Evolutionary conservation across 2,797 vertebrate species (phyloP).

Genomic region (Muscicapa striata): DNA sequence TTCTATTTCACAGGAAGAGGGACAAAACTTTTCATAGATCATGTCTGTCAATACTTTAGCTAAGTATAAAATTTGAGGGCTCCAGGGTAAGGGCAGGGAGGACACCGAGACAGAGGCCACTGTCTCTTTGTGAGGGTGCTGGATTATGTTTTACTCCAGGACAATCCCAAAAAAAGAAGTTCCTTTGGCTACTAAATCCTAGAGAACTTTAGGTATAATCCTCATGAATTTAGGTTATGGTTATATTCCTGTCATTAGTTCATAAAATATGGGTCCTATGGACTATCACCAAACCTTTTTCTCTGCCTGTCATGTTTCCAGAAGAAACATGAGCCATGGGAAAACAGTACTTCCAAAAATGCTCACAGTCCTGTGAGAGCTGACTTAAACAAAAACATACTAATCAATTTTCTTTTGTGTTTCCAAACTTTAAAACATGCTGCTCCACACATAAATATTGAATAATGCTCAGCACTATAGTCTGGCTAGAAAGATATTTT

Average conservation of each 20-base stretch:
- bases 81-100: not conserved
- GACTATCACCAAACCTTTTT: not conserved
- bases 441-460: not conserved
- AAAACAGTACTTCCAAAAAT: not conserved
- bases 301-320: not conserved
- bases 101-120: not conserved
- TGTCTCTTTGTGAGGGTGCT: not conserved
- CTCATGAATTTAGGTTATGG: not conserved
- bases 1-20: not conserved
- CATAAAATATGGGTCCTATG: not conserved
- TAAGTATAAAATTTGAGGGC: not conserved
- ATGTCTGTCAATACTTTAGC: not conserved
- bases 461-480: not conserved
- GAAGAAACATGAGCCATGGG: not conserved
- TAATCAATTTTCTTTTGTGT: not conserved
- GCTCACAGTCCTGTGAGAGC: not conserved
- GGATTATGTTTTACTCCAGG: not conserved
- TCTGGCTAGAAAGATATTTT: not conserved
- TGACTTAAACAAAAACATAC: not conserved
- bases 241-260: not conserved
- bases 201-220: not conserved
- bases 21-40: not conserved
- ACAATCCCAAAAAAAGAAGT: not conserved
- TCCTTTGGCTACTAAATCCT: not conserved
- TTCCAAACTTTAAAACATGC: not conserved